These are phyloP conservation scores for Dermolepida albohirtum DNA, from an alignment of 2,888 invertebrate species.

Conservation along the genomic window DNA sequence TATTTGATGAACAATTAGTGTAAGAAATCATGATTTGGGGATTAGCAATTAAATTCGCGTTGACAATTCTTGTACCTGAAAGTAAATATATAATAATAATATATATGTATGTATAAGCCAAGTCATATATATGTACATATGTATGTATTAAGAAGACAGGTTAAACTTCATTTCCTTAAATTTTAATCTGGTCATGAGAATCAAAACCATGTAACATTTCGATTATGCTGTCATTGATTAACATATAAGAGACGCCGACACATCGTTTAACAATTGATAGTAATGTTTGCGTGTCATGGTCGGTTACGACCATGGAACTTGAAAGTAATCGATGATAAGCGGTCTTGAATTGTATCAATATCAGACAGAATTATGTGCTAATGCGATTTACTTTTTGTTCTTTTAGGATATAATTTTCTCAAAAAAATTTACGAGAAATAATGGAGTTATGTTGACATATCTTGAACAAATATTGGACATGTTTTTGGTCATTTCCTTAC, in stretches of 20 bases:
- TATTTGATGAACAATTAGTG: no score
- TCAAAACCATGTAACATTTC: neutral
- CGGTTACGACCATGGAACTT: conserved; percentile 16
- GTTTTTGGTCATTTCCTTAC: neutral
- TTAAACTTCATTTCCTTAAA: no score
- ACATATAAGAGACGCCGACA: conserved; percentile 10
- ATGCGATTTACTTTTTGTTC: no score
- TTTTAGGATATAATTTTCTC: conserved; percentile 2
- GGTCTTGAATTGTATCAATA: conserved; percentile 8
- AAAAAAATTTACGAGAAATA: neutral
- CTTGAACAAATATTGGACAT: neutral
- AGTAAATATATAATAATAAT: no score
- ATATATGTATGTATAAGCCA: no score
- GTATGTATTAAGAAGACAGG: no score
- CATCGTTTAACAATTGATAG: conserved; percentile 19
- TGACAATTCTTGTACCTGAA: no score
- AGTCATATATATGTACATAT: no score
- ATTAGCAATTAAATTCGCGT: no score
- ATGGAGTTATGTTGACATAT: conserved; percentile 1
- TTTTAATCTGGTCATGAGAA: no score
- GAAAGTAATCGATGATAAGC: conserved; percentile 3
- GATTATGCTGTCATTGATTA: conserved; percentile 12
- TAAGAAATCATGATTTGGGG: no score
- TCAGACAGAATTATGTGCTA: conserved; percentile 4
- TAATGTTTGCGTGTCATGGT: conserved; percentile 16